Evolutionary conservation across 2,113 vertebrate genomes (phyloP), one percentile per base, ranked within the genome.

Genomic region (Atlantisia rogersi): DNA sequence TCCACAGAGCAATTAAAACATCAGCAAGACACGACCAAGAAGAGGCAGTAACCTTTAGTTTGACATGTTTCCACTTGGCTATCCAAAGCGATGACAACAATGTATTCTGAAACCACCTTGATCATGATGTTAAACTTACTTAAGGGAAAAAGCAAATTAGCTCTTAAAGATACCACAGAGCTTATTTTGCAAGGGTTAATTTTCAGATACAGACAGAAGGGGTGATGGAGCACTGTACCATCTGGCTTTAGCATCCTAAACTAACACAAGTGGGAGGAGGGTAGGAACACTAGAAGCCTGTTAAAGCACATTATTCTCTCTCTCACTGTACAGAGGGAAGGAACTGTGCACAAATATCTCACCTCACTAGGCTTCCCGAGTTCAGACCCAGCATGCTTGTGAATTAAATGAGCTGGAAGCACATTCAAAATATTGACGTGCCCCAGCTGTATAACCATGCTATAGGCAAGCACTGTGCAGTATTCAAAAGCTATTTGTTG

Each of bases 191-290:
- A 63, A 81, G 65, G 60, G 70, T 79, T 89, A 78, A 60, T 75
- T 81, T 88, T 87, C 67, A 82, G n/a, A 69, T 50, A 76, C 48
- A 86, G 70, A 56, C 50, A 59, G 59, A 46, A 89, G 58, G 64
- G 68, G 48, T 75, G 69, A 86, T 80, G 86, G 80, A 95, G 81
- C 92, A 56, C 60, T 35, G 79, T n/a, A 75, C 95, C 92, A 96
- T 95, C 95, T 96, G 92, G 92, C 83, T 93, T 82, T 48, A 91
- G 75, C 77, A 93, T 91, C 88, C 83, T 88, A 94, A 96, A 94
- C 55, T 86, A 90, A 95, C 85, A 91, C 67, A 58, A 96, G 94
- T 94, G 82, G 95, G 97, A 93, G 97, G 96, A 96, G 93, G 90
- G 94, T 86, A 86, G 78, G 94, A 93, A 91, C 91, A 63, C 78